Conservation (phyloP, 2,888 invertebrate species). For the Bembecia ichneumoniformis region DNA sequence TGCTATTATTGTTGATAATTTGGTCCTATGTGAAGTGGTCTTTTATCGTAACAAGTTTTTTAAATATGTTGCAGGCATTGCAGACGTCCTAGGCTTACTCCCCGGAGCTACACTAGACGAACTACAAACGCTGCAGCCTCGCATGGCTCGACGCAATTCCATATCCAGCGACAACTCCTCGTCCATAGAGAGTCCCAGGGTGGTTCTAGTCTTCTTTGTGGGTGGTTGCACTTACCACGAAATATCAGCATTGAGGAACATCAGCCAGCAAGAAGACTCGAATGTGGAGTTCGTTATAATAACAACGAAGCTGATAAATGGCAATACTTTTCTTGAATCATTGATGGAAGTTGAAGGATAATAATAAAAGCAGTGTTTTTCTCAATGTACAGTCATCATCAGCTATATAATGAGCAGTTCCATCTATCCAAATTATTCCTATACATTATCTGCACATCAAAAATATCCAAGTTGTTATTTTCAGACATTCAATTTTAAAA, state of each 20-base stretch:
- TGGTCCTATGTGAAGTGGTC: too few relatives aligned
- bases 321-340: conserved; percentile 85
- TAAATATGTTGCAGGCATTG: conserved; percentile 76
- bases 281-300: conserved; percentile 91
- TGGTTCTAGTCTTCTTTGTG: conserved; percentile 93
- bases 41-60: conserved; percentile 2
- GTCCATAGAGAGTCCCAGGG: conserved; percentile 73
- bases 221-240: conserved; percentile 98
- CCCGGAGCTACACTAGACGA: conserved; percentile 85
- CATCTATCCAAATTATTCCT: too few relatives aligned
- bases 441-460: too few relatives aligned
- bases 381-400: too few relatives aligned
- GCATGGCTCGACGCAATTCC: conserved; percentile 70
- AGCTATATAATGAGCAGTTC: too few relatives aligned
- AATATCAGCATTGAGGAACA: conserved; percentile 81
- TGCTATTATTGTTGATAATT: too few relatives aligned
- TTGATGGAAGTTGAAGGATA: conserved; percentile 71
- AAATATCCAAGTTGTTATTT: too few relatives aligned
- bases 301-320: conserved; percentile 94
- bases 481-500: background rate
- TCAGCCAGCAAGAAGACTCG: conserved; percentile 83
- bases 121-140: conserved; percentile 72
- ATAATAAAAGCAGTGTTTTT: too few relatives aligned
- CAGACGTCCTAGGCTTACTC: conserved; percentile 85
- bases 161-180: conserved; percentile 73